phyloP scores from a whole-genome alignment of 2,113 vertebrate genomes.

The Talpa occidentalis region DNA sequence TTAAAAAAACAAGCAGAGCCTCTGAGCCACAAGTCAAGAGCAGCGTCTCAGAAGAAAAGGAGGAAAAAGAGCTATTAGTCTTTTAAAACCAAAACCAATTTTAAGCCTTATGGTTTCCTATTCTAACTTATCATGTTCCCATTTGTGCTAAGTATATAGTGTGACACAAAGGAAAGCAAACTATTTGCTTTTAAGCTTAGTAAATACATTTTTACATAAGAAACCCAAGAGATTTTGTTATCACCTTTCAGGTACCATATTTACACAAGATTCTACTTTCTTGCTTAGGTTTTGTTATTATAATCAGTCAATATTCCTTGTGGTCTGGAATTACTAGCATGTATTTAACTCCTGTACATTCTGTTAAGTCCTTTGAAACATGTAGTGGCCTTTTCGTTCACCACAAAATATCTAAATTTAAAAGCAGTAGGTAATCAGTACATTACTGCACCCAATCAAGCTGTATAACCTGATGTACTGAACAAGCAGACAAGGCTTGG shows the following conservation, averaged over 20 bases:
- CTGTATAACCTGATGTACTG: background rate
- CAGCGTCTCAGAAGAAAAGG: background rate
- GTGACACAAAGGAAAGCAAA: slow-evolving; percentile 29
- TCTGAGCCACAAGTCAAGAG: background rate
- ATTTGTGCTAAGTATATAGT: background rate
- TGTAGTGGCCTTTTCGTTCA: background rate
- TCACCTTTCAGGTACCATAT: slow-evolving; percentile 45
- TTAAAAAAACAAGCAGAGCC: background rate
- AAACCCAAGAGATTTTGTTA: slow-evolving; percentile 28
- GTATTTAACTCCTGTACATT: background rate
- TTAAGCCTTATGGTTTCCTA: background rate
- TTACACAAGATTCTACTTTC: slow-evolving; percentile 40
- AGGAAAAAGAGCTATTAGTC: background rate
- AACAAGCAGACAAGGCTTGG: background rate
- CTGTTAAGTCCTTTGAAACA: background rate
- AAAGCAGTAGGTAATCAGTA: background rate
- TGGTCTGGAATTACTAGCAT: background rate
- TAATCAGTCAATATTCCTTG: background rate
- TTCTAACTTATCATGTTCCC: background rate
- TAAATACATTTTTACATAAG: slow-evolving; percentile 32
- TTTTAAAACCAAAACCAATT: slow-evolving; percentile 39
- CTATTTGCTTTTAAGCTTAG: slow-evolving; percentile 56
- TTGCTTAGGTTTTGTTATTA: slow-evolving; percentile 12
- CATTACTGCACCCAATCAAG: background rate
- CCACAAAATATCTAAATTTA: background rate